These are phyloP conservation scores for Myodes glareolus DNA, from an alignment of 2,113 vertebrate genomes.

Conservation along the genomic window DNA sequence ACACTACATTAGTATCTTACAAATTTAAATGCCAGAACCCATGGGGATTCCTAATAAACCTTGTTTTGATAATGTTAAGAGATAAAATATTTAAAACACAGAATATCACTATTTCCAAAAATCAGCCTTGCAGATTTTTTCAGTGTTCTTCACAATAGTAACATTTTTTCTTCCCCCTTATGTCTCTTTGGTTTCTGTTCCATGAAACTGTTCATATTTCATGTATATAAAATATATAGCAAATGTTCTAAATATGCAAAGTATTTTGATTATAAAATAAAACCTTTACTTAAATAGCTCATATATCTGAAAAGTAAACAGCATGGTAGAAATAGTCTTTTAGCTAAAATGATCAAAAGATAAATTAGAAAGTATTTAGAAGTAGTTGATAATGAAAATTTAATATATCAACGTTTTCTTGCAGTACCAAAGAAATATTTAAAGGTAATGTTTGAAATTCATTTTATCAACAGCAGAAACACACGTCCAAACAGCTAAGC, in stretches of 20 bases:
- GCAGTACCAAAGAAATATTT: not conserved
- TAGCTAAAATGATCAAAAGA: not conserved
- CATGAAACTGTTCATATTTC: not conserved
- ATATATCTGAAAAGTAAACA: conserved; percentile 10
- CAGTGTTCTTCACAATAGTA: not conserved
- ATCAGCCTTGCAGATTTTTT: not conserved
- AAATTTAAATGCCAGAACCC: not conserved
- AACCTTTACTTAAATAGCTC: not conserved
- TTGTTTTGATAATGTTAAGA: conserved; percentile 12
- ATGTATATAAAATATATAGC: not conserved
- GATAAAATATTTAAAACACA: not conserved
- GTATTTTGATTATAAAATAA: conserved; percentile 31
- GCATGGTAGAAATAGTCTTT: not conserved
- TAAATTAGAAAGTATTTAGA: not conserved
- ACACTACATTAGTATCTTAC: not conserved
- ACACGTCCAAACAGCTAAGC: not conserved
- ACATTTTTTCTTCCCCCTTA: not conserved
- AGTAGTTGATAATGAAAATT: not conserved
- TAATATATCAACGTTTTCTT: conserved; percentile 13
- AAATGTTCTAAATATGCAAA: not conserved
- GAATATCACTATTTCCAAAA: not conserved
- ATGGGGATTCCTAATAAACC: not conserved
- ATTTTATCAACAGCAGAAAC: conserved; percentile 10
- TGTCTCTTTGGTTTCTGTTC: not conserved
- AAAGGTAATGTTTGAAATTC: not conserved